Conservation (phyloP, 2,888 invertebrate species). For the Ochlodes sylvanus region DNA sequence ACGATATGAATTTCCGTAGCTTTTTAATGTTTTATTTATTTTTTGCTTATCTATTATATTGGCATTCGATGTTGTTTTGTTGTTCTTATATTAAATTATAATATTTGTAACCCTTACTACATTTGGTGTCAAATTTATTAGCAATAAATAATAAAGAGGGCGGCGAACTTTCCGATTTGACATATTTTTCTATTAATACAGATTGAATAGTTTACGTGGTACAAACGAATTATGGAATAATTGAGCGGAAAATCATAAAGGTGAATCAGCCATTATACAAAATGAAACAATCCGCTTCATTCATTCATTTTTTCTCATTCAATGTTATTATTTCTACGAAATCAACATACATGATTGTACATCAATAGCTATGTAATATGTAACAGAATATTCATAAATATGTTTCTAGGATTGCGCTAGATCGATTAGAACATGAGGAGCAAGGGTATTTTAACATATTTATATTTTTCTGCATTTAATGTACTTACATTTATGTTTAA, state of each 20-base stretch:
- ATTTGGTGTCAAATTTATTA: too few species aligned
- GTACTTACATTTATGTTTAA: slow-evolving; percentile 4
- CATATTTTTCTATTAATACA: too few species aligned
- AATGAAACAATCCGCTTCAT: too few species aligned
- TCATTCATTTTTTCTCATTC: too few species aligned
- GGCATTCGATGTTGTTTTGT: slow-evolving; percentile 34
- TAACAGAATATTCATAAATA: background rate
- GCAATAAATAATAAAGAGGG: too few species aligned
- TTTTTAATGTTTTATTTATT: slow-evolving; percentile 48
- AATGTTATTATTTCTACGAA: too few species aligned
- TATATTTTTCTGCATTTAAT: background rate
- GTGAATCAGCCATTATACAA: too few species aligned
- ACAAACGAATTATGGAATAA: too few species aligned
- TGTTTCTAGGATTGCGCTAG: slow-evolving; percentile 7
- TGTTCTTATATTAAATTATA: slow-evolving; percentile 28
- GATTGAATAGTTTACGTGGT: too few species aligned
- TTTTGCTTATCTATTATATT: slow-evolving; percentile 46
- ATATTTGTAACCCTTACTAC: slow-evolving; percentile 21
- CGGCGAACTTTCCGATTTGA: too few species aligned
- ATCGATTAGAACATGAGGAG: background rate
- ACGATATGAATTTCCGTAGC: slow-evolving; percentile 53
- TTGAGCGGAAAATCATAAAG: too few species aligned
- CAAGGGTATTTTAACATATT: background rate
- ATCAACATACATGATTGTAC: too few species aligned
- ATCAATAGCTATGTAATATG: background rate